Evolutionary conservation across 2,113 vertebrate species (phyloP).

Genomic region (Pterocles orientalis): DNA sequence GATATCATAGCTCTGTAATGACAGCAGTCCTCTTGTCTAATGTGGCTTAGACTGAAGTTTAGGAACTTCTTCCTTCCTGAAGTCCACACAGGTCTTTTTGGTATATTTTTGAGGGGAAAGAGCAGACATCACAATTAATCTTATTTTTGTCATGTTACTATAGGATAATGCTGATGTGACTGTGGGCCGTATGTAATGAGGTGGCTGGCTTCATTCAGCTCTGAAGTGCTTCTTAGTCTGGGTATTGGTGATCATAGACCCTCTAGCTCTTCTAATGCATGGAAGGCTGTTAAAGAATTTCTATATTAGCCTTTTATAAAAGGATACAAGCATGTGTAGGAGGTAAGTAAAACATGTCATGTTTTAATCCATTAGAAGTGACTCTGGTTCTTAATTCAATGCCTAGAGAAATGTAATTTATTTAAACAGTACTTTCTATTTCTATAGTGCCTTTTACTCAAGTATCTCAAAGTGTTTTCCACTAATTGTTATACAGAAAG

Average conservation of each 20-base stretch:
- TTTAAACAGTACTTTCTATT: not conserved
- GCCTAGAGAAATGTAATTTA: not conserved
- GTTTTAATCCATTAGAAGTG: not conserved
- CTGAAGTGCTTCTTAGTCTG: not conserved
- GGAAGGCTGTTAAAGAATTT: not conserved
- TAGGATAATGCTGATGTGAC: not conserved
- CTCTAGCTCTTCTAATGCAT: not conserved
- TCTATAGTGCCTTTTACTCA: not conserved
- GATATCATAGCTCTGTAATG: not conserved
- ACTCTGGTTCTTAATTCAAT: constrained; percentile 12
- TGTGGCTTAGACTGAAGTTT: not conserved
- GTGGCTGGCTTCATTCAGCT: not conserved
- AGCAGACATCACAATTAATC: not conserved
- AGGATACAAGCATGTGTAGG: not conserved
- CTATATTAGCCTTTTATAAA: not conserved
- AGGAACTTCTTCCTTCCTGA: not conserved
- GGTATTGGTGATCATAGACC: not conserved
- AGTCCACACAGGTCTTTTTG: not conserved
- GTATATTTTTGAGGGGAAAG: not conserved
- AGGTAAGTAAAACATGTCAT: not conserved
- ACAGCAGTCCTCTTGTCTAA: not conserved
- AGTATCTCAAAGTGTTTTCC: not conserved
- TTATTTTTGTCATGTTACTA: not conserved
- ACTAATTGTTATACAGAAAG: not conserved
- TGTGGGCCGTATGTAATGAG: not conserved